These are phyloP conservation scores for Odocoileus hemionus DNA, from an alignment of 2,113 vertebrate genomes.

Conservation along the genomic window DNA sequence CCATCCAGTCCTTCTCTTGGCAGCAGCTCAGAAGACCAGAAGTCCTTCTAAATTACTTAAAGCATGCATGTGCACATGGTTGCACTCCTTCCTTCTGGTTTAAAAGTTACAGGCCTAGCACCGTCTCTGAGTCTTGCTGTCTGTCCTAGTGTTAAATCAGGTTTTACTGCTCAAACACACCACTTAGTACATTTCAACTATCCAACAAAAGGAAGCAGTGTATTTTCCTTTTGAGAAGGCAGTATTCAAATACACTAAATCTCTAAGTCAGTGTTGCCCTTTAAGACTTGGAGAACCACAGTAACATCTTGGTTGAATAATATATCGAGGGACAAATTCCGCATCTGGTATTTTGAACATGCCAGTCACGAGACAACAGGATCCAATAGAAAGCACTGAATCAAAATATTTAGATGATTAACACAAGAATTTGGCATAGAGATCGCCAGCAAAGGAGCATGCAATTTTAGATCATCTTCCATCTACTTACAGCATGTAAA, in stretches of 20 bases:
- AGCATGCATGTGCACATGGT: background rate
- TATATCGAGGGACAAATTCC: conserved; percentile 21
- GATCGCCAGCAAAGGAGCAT: background rate
- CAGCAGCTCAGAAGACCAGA: background rate
- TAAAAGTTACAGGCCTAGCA: background rate
- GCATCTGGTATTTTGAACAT: conserved; percentile 41
- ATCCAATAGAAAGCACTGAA: background rate
- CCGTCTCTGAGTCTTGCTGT: background rate
- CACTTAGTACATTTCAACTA: background rate
- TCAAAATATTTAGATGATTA: conserved; percentile 52
- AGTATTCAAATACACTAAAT: conserved; percentile 2
- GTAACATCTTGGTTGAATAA: conserved; percentile 42
- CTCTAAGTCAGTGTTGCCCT: background rate
- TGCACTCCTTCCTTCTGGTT: background rate
- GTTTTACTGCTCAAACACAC: background rate
- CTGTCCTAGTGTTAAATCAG: background rate
- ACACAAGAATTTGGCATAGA: conserved; percentile 23
- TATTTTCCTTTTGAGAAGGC: conserved; percentile 17
- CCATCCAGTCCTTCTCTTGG: background rate
- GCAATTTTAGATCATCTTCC: conserved; percentile 31
- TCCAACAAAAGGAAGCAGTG: background rate
- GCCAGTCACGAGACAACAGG: background rate
- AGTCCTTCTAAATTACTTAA: background rate
- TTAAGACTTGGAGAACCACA: conserved; percentile 37
- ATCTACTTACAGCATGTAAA: background rate